Base-by-base conservation (phyloP, 1,140 invertebrate species). In the Agraylea sexmaculata region DNA sequence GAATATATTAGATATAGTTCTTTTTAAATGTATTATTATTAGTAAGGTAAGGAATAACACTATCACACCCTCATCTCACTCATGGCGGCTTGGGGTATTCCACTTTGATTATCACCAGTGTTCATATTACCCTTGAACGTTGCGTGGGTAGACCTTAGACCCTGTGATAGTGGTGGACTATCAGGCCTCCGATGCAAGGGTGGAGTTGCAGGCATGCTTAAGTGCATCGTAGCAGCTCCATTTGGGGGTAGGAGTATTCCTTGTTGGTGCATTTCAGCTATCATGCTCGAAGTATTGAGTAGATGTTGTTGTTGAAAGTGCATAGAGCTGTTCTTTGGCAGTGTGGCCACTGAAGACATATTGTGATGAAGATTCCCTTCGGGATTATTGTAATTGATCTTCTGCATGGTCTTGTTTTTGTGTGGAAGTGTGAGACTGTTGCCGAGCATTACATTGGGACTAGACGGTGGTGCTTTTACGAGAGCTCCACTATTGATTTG, bases 31-130 rank as follows among this genome's bases (percentile, higher is more conserved):
- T 36, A 11, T 21, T 13, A 19, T 36, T 23, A 12, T 23, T 36
- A 12, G 19, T n/a, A n/a, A n/a, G n/a, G n/a, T n/a, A n/a, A n/a
- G n/a, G n/a, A 11, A n/a, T 18, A 35, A 18, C 5, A 52, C 64
- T 75, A 79, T 86, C 82, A 86, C 73, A 85, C 82, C 59, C 81
- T 68, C 81, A 85, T 86, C 65, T 85, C 82, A 53, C 77, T 80
- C 54, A 84, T 83, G 23, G 80, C 76, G 23, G 80, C 78, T 52
- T 82, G 79, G 15, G 79, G 79, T 47, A 83, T 69, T 41, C 52
- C 60, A 18, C 58, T 50, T 25, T 48, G 42, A 30, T 44, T 44
- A 17, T 45, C 43, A 6, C 43, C 47, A 30, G 56, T 58, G 36
- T 58, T 45, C 10, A 55, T 37, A 38, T 61, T 64, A 2, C 59